phyloP scores from a whole-genome alignment of 2,888 invertebrate genomes.

The Drosophila paranaensis region DNA sequence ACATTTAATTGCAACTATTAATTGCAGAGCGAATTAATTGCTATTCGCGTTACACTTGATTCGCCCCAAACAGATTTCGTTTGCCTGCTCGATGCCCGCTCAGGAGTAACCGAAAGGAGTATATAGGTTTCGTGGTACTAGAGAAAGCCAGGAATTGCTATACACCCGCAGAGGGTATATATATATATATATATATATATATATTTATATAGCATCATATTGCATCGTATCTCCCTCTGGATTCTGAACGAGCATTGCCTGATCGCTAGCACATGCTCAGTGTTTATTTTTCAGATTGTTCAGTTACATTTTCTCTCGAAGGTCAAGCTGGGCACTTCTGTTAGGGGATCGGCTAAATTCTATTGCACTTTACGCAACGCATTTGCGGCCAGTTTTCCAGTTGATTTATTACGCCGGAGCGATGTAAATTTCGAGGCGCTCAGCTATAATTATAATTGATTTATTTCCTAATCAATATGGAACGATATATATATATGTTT shows the following conservation, averaged over 20 bases:
- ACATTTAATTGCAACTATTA: conserved; percentile 69
- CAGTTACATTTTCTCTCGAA: not conserved
- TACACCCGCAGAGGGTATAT: too few species aligned
- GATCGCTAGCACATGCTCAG: not conserved
- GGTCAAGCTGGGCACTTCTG: not conserved
- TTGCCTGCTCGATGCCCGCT: not conserved
- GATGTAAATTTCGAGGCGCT: not conserved
- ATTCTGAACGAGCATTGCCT: not conserved
- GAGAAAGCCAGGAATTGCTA: too few species aligned
- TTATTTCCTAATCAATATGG: not conserved
- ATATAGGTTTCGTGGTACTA: not conserved
- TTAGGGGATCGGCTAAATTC: not conserved
- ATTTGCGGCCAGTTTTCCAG: not conserved
- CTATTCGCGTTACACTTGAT: conserved; percentile 20
- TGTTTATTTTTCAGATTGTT: not conserved
- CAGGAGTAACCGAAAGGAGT: not conserved
- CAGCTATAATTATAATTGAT: conserved; percentile 9
- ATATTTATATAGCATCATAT: too few species aligned
- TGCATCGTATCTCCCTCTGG: too few species aligned
- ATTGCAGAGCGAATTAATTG: conserved; percentile 29
- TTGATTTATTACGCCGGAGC: not conserved
- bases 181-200: too few species aligned
- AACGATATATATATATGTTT: not conserved
- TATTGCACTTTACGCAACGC: conserved; percentile 5
- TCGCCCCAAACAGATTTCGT: conserved; percentile 8